A percentile compares a stretch with the other conserved stretches of the same genome.
Conservation (phyloP, 2,113 vertebrate species). For the Patagioenas fasciata region DNA sequence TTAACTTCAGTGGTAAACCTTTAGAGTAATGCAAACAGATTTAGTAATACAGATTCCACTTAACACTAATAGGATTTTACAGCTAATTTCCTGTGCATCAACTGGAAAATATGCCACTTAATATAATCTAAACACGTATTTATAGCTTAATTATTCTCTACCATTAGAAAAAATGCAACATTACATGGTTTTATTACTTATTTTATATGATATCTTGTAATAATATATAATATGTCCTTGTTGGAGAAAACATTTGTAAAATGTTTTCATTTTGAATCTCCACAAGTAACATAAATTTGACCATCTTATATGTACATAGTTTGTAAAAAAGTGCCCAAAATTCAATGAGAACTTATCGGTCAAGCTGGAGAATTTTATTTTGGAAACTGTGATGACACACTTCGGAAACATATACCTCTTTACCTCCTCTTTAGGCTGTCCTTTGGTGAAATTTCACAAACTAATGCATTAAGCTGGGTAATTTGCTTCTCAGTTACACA, state of each 20-base stretch:
- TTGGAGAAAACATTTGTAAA: not conserved
- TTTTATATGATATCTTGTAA: not conserved
- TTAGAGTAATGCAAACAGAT: not conserved
- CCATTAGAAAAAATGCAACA: slow-evolving; percentile 8
- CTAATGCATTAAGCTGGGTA: not conserved
- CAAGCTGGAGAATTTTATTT: not conserved
- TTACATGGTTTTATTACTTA: not conserved
- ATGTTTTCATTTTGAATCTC: not conserved
- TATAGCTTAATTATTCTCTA: slow-evolving; percentile 49
- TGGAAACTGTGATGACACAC: not conserved
- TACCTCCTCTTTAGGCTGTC: not conserved
- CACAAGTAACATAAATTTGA: not conserved
- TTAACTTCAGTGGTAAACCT: not conserved
- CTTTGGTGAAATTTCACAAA: not conserved
- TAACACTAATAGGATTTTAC: slow-evolving; percentile 50
- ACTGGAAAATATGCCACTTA: slow-evolving; percentile 38
- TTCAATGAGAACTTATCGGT: not conserved
- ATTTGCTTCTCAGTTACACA: not conserved
- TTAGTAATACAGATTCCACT: slow-evolving; percentile 21
- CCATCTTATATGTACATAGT: not conserved
- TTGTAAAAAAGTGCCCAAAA: not conserved
- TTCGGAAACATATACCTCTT: not conserved
- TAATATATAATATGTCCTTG: not conserved
- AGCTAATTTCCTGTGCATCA: slow-evolving; percentile 46
- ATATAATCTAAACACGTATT: slow-evolving; percentile 39